phyloP scores from a whole-genome alignment of 1,140 invertebrate genomes.

The Berghia stephanieae region DNA sequence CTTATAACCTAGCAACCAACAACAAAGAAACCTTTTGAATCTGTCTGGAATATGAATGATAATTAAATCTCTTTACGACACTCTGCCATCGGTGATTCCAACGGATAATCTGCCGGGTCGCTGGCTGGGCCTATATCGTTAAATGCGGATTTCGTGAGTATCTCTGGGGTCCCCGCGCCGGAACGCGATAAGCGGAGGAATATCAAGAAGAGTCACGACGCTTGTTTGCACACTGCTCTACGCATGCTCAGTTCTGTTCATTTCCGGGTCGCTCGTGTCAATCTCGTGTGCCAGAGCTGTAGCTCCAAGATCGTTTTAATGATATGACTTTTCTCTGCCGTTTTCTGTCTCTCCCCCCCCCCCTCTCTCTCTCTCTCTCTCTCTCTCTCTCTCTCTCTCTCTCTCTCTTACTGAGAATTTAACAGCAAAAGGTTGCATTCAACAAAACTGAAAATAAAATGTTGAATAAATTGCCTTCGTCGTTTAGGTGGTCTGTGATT shows the following conservation, averaged over 20 bases:
- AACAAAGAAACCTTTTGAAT: too few species aligned
- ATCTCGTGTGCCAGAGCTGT: too few species aligned
- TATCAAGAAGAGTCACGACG: constrained; percentile 26
- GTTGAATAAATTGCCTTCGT: too few species aligned
- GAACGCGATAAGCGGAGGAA: constrained; percentile 27
- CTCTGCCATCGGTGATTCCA: too few species aligned
- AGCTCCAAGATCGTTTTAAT: too few species aligned
- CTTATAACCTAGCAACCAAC: too few species aligned
- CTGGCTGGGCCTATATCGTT: constrained; percentile 8
- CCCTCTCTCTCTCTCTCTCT: constrained; percentile 1
- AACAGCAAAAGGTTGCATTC: not conserved
- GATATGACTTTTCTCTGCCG: constrained; percentile 25
- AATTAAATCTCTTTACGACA: too few species aligned
- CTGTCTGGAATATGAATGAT: too few species aligned
- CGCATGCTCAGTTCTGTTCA: constrained; percentile 35
- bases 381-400: not conserved
- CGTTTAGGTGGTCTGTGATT: too few species aligned
- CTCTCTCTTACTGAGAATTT: not conserved
- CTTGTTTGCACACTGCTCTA: constrained; percentile 30
- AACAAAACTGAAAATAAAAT: too few species aligned
- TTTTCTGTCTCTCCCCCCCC: constrained; percentile 5
- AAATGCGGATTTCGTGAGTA: constrained; percentile 24
- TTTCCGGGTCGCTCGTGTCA: constrained; percentile 33
- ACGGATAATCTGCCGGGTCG: too few species aligned
- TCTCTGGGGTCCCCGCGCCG: not conserved